Conservation (phyloP, 2,797 vertebrate species). For the Scomberomorus guttatus region DNA sequence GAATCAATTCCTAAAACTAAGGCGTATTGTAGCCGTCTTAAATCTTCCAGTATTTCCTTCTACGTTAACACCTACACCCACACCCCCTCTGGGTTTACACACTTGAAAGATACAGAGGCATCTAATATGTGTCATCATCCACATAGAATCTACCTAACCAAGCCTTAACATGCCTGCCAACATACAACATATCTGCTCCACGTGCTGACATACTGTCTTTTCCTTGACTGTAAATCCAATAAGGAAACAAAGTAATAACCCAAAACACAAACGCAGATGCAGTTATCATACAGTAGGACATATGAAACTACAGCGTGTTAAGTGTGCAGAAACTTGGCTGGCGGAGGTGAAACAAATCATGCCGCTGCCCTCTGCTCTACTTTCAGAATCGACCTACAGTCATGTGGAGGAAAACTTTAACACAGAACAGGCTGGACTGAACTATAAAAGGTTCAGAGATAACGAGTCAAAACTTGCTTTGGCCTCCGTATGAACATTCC, state of each 20-base stretch:
- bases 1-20: background rate
- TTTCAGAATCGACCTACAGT: background rate
- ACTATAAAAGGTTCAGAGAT: background rate
- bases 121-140: background rate
- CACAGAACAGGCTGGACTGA: background rate
- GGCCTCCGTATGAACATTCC: constrained; percentile 35
- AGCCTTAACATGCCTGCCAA: background rate
- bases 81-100: background rate
- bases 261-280: constrained; percentile 1
- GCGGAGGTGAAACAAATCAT: background rate
- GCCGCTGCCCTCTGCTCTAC: background rate
- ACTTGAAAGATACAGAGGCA: background rate
- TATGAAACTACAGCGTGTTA: background rate
- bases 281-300: background rate
- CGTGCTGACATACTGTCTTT: background rate
- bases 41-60: background rate
- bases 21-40: too few relatives aligned
- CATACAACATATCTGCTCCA: background rate
- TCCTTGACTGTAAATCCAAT: rapidly evolving
- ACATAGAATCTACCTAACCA: background rate
- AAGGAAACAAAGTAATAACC: background rate
- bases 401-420: background rate
- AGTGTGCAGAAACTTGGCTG: constrained; percentile 2
- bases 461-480: constrained; percentile 42
- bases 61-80: background rate